phyloP scores from a whole-genome alignment of 1,140 invertebrate species.

The Pararge aegeria region DNA sequence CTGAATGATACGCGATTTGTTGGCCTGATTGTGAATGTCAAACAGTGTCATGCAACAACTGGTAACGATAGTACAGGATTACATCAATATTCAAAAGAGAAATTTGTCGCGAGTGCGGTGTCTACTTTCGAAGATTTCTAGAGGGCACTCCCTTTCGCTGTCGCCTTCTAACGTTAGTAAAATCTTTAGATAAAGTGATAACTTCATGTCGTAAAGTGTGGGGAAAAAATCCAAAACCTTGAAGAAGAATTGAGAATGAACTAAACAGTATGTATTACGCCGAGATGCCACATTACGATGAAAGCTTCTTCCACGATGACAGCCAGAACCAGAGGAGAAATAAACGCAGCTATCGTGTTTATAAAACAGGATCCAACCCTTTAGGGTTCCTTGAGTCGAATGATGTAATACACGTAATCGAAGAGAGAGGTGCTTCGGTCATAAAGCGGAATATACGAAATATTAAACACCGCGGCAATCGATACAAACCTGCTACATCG shows the following conservation, averaged over 20 bases:
- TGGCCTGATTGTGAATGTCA: constrained; percentile 30
- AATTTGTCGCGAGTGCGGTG: constrained; percentile 44
- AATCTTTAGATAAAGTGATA: neutral
- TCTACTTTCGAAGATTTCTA: constrained; percentile 66
- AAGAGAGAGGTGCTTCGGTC: constrained; percentile 61
- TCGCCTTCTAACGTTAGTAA: constrained; percentile 21
- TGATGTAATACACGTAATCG: constrained; percentile 55
- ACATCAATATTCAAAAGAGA: constrained; percentile 42
- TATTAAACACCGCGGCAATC: constrained; percentile 61
- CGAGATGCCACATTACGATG: constrained; percentile 77
- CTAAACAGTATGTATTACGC: constrained; percentile 33
- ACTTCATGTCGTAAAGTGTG: neutral
- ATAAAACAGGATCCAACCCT: constrained; percentile 69
- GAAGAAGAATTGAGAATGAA: neutral
- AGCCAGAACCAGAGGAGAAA: constrained; percentile 76
- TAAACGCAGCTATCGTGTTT: constrained; percentile 76
- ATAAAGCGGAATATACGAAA: constrained; percentile 72
- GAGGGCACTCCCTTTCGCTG: constrained; percentile 59
- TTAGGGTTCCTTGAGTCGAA: constrained; percentile 46
- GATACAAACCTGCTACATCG: constrained; percentile 44
- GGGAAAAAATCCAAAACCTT: neutral
- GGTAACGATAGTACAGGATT: constrained; percentile 26
- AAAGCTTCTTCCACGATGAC: constrained; percentile 77
- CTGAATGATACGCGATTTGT: constrained; percentile 44
- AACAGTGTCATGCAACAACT: constrained; percentile 26